These are phyloP conservation scores for Scopus umbretta DNA, from an alignment of 2,113 vertebrate genomes.

Conservation along the genomic window DNA sequence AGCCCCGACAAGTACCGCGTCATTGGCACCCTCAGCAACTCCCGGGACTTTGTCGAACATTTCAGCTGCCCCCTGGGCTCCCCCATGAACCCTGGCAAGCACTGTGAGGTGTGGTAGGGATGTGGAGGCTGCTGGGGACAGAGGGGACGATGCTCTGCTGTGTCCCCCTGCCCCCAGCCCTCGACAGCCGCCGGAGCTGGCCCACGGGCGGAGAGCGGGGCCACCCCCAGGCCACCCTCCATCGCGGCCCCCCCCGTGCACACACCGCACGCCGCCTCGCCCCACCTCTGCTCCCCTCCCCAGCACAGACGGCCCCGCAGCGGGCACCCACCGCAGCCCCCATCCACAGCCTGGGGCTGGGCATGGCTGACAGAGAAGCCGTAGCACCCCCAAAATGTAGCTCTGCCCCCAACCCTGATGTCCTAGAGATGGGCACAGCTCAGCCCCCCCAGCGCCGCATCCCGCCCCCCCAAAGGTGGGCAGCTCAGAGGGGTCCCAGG, in stretches of 20 bases:
- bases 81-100: slow-evolving; percentile 91
- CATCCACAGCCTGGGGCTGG: not conserved
- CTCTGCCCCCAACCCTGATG: not conserved
- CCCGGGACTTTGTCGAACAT: slow-evolving; percentile 89
- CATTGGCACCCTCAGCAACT: slow-evolving; percentile 95
- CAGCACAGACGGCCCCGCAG: not conserved
- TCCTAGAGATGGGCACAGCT: not conserved
- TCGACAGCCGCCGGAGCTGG: not conserved
- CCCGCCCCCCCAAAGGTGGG: not conserved
- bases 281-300: not conserved
- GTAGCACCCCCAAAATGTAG: not conserved
- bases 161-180: not conserved
- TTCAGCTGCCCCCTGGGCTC: slow-evolving; percentile 86
- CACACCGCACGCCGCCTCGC: not conserved
- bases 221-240: not conserved
- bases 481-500: not conserved
- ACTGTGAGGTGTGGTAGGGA: slow-evolving; percentile 95
- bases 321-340: not conserved
- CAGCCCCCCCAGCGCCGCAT: not conserved
- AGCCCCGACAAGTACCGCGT: slow-evolving; percentile 93
- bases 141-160: not conserved
- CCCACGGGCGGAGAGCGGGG: not conserved
- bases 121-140: not conserved
- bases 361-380: not conserved
- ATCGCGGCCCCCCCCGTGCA: not conserved